Percentiles rank a stretch among this genome's conserved stretches.
phyloP scores from a whole-genome alignment of 2,888 invertebrate species.

The Mesochorus sp. region DNA sequence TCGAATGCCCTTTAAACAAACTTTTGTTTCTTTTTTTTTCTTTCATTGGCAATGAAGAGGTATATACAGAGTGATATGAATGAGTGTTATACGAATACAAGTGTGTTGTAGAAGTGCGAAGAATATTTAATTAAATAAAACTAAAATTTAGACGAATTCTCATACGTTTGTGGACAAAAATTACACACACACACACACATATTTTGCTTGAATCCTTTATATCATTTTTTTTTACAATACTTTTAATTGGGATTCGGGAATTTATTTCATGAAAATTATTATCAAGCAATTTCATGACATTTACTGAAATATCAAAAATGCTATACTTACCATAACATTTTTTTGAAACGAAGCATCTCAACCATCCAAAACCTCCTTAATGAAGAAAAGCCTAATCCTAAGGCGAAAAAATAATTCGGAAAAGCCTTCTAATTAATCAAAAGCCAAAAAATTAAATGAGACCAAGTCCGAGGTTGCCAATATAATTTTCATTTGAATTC shows the following conservation, averaged over 20 bases:
- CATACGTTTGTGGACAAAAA: constrained; percentile 4
- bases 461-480: no score
- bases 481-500: no score
- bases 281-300: no score
- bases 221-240: neutral
- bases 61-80: constrained; percentile 72
- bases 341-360: neutral
- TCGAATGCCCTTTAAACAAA: constrained; percentile 47
- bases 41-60: constrained; percentile 68
- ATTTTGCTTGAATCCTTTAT: constrained; percentile 25
- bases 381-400: no score
- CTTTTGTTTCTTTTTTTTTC: constrained; percentile 57
- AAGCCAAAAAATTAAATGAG: no score
- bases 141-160: constrained; percentile 72
- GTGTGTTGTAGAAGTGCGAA: constrained; percentile 80
- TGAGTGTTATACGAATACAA: constrained; percentile 75
- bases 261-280: neutral
- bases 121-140: constrained; percentile 81
- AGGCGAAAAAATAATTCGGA: no score
- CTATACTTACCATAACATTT: neutral
- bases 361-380: no score
- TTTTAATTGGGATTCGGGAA: neutral
- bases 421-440: no score
- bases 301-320: no score
- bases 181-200: neutral